Conservation (phyloP, 1,140 invertebrate genomes). For the Rhagoletis pomonella region DNA sequence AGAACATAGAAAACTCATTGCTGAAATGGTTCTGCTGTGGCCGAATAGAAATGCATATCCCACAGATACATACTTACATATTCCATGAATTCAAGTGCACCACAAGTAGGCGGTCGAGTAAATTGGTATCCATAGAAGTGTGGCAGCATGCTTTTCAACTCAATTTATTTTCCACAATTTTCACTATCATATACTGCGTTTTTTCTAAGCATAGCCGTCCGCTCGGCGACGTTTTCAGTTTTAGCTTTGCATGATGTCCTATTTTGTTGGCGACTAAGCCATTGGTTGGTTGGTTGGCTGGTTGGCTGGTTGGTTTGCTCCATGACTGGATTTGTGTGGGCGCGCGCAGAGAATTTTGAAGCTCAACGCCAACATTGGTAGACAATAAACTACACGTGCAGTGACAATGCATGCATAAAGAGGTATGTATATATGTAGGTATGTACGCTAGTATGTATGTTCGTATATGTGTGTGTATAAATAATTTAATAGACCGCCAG, state of each 20-base stretch:
- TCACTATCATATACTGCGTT: background rate
- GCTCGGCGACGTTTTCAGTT: background rate
- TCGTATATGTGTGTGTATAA: too few relatives aligned
- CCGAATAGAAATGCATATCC: background rate
- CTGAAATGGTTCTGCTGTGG: background rate
- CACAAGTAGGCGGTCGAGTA: background rate
- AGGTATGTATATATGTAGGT: background rate
- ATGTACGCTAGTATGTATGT: too few relatives aligned
- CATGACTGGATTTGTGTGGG: background rate
- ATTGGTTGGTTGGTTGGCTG: background rate
- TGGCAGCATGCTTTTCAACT: background rate
- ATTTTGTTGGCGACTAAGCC: background rate
- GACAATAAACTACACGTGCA: background rate
- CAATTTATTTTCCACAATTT: constrained; percentile 1
- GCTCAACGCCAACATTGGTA: background rate
- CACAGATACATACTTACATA: too few relatives aligned
- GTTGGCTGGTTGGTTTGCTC: background rate
- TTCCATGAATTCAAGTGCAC: background rate
- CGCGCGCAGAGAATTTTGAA: background rate
- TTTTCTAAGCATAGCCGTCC: background rate
- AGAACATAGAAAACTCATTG: constrained; percentile 11
- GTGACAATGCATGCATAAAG: background rate
- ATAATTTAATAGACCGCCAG: constrained; percentile 43
- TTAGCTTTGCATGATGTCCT: background rate
- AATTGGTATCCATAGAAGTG: background rate